Conservation (phyloP, 1,140 invertebrate species). For the Drosophila nigrodunni region DNA sequence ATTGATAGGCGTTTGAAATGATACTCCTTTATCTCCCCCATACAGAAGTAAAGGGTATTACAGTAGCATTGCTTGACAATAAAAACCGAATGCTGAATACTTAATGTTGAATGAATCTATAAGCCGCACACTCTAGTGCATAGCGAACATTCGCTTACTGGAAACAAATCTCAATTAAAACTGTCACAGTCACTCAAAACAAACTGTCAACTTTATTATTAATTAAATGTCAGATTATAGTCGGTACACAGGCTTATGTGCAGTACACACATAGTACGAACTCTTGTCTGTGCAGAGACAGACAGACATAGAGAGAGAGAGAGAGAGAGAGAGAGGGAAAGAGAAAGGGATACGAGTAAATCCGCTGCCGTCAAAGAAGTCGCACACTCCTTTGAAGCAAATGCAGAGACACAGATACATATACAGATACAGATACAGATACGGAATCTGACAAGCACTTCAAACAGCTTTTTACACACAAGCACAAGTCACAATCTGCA, state of each 20-base stretch:
- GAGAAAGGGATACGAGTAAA: constrained; percentile 37
- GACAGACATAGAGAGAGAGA: background rate
- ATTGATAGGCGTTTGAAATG: background rate
- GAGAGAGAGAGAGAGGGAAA: too few relatives aligned
- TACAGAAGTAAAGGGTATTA: constrained; percentile 7
- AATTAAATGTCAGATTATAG: constrained; percentile 84
- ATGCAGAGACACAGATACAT: constrained; percentile 28
- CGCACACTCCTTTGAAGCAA: constrained; percentile 74
- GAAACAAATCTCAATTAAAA: constrained; percentile 83
- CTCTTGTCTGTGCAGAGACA: background rate
- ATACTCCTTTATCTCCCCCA: background rate
- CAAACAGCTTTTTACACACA: constrained; percentile 50
- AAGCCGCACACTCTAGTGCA: constrained; percentile 23
- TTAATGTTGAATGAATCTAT: constrained; percentile 24
- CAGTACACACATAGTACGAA: constrained; percentile 30
- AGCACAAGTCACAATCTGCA: constrained; percentile 33
- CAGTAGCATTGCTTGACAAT: constrained; percentile 23
- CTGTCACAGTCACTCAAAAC: constrained; percentile 83
- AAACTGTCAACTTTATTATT: constrained; percentile 84
- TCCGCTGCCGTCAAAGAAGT: constrained; percentile 64
- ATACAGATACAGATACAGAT: constrained; percentile 39
- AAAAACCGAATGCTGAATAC: constrained; percentile 4
- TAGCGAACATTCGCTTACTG: constrained; percentile 47
- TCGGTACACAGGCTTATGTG: constrained; percentile 51
- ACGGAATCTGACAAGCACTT: constrained; percentile 64